A percentile compares a stretch with the other conserved stretches of the same genome.
Evolutionary conservation across 2,797 vertebrate species (phyloP).

Genomic region (Oceanodroma leucorhoa): DNA sequence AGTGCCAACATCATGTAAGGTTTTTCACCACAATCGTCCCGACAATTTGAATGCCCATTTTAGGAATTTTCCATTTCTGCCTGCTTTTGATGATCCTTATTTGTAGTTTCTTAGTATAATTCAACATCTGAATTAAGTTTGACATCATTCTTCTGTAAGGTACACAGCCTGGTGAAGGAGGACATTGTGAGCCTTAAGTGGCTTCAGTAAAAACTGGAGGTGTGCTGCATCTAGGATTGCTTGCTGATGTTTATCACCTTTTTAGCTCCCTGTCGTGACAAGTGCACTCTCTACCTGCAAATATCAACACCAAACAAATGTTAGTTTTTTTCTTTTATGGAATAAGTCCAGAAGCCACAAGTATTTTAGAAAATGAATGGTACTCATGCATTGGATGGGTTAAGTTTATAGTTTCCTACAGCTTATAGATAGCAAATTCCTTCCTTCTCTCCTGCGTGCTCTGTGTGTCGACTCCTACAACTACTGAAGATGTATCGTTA

Average conservation of each 20-base stretch:
- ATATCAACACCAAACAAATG: neutral
- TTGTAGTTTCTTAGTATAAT: neutral
- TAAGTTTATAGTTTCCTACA: neutral
- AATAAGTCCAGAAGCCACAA: neutral
- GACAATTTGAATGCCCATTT: neutral
- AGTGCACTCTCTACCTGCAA: neutral
- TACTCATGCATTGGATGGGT: neutral
- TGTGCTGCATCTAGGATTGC: neutral
- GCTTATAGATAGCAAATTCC: neutral
- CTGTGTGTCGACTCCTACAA: neutral
- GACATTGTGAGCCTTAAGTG: accelerated
- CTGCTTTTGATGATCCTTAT: neutral
- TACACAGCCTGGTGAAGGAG: neutral
- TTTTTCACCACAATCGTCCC: neutral
- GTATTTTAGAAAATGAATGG: neutral
- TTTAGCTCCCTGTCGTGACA: neutral
- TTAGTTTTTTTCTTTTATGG: neutral
- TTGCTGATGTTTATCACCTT: neutral
- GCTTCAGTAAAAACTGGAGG: neutral
- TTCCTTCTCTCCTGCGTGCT: neutral
- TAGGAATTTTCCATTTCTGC: neutral
- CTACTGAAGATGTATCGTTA: neutral
- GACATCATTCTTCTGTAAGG: neutral
- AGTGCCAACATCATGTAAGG: neutral
- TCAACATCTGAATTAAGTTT: neutral